These are phyloP conservation scores for Spodoptera frugiperda DNA, from an alignment of 1,140 invertebrate species.

Conservation along the genomic window DNA sequence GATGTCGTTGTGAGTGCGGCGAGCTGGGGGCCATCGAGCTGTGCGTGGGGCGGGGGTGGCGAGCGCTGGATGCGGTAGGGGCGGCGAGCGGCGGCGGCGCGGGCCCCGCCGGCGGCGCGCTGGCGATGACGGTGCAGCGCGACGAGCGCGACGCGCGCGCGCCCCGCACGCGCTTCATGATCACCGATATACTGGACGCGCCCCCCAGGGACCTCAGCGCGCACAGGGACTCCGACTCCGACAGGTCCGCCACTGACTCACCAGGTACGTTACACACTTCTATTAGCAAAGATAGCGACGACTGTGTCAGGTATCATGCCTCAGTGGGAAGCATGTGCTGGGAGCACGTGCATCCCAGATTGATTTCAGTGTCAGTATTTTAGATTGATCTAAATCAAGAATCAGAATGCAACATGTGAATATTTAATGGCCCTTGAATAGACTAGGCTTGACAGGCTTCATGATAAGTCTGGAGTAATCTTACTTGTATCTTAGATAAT, in stretches of 20 bases:
- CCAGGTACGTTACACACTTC: constrained; percentile 62
- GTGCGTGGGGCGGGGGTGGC: constrained; percentile 65
- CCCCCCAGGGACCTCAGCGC: constrained; percentile 84
- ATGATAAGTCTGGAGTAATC: too few relatives aligned
- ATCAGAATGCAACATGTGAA: too few relatives aligned
- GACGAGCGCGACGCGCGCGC: constrained; percentile 87
- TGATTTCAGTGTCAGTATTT: too few relatives aligned
- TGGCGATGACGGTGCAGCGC: constrained; percentile 82
- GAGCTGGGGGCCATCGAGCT: constrained; percentile 72
- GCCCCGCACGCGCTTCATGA: constrained; percentile 92
- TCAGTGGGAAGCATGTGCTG: too few relatives aligned
- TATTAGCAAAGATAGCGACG: neutral
- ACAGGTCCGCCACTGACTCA: constrained; percentile 78
- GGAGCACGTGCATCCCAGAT: too few relatives aligned
- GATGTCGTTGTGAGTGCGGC: constrained; percentile 62
- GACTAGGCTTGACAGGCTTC: too few relatives aligned
- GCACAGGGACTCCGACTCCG: constrained; percentile 79
- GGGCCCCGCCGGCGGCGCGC: constrained; percentile 72
- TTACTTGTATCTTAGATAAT: too few relatives aligned
- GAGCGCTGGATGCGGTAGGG: constrained; percentile 78
- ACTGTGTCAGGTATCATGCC: too few relatives aligned
- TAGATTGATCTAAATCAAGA: too few relatives aligned
- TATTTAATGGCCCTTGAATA: too few relatives aligned
- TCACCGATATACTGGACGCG: constrained; percentile 91
- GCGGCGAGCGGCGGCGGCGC: constrained; percentile 68